Evolutionary conservation across 1,140 invertebrate genomes (phyloP).

Genomic region (Leptestheria dahalacensis): DNA sequence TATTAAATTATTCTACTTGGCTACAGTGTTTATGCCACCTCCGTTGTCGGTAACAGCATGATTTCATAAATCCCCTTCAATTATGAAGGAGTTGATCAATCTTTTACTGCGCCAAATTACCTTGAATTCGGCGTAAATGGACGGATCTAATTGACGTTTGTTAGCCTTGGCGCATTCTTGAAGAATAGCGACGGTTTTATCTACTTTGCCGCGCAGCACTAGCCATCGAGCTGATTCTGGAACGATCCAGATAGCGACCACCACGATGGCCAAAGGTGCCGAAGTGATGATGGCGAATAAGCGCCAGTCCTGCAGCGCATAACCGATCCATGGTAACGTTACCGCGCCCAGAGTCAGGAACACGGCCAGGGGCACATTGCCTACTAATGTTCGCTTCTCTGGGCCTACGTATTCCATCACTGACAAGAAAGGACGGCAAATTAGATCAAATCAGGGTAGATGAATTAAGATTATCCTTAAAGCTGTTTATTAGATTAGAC

Average conservation of each 20-base stretch:
- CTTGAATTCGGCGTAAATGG: constrained; percentile 53
- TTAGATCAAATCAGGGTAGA: background rate
- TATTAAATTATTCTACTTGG: too few relatives aligned
- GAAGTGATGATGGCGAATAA: constrained; percentile 52
- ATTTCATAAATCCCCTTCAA: background rate
- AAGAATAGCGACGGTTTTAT: constrained; percentile 57
- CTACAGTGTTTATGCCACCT: too few relatives aligned
- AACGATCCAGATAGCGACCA: constrained; percentile 43
- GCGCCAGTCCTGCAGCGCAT: constrained; percentile 58
- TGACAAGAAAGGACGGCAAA: too few relatives aligned
- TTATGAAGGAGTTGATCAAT: too few relatives aligned
- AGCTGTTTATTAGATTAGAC: background rate
- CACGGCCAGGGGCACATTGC: constrained; percentile 46
- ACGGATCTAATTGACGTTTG: constrained; percentile 49
- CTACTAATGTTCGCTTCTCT: constrained; percentile 62
- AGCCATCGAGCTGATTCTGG: constrained; percentile 41
- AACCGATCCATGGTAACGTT: constrained; percentile 63
- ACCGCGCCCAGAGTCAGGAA: constrained; percentile 69
- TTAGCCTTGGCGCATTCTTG: constrained; percentile 65
- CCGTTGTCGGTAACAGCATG: too few relatives aligned
- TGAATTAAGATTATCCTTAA: background rate
- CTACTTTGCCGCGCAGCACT: constrained; percentile 60
- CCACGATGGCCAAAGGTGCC: constrained; percentile 48
- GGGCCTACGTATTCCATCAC: constrained; percentile 76
- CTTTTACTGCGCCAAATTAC: too few relatives aligned